phyloP scores from a whole-genome alignment of 2,113 vertebrate genomes.

The Crypturellus undulatus region DNA sequence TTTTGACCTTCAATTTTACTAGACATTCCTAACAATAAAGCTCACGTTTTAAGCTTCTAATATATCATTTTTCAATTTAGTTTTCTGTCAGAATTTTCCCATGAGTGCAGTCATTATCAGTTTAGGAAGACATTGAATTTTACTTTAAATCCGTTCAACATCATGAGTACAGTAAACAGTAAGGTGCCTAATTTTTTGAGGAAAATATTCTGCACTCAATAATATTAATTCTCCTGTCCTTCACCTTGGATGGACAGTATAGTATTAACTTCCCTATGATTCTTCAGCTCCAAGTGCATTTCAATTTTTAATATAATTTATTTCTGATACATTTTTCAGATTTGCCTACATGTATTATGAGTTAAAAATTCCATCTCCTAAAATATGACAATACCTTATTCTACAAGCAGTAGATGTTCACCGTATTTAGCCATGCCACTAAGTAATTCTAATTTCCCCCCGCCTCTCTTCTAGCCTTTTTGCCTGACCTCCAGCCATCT shows the following conservation, averaged over 20 bases:
- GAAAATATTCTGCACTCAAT: not conserved
- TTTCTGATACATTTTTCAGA: not conserved
- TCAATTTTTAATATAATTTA: too few relatives aligned
- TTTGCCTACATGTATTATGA: not conserved
- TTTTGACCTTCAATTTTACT: not conserved
- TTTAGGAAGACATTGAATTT: not conserved
- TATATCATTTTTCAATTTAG: not conserved
- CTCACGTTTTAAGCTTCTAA: not conserved
- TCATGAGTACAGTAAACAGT: not conserved
- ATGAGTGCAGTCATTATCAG: not conserved
- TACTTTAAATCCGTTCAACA: not conserved
- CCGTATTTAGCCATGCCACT: not conserved
- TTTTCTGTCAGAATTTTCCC: not conserved
- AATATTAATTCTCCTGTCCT: not conserved
- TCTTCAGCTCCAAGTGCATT: not conserved
- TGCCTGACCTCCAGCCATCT: not conserved
- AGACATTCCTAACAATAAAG: not conserved
- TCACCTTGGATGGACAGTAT: not conserved
- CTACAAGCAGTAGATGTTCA: rapidly evolving
- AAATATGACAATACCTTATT: not conserved
- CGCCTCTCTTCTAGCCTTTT: not conserved
- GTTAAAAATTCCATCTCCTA: not conserved
- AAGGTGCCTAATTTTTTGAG: not conserved
- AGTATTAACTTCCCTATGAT: not conserved
- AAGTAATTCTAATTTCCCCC: not conserved